Conservation (phyloP, 1,140 invertebrate genomes). For the Heliconius hewitsoni region DNA sequence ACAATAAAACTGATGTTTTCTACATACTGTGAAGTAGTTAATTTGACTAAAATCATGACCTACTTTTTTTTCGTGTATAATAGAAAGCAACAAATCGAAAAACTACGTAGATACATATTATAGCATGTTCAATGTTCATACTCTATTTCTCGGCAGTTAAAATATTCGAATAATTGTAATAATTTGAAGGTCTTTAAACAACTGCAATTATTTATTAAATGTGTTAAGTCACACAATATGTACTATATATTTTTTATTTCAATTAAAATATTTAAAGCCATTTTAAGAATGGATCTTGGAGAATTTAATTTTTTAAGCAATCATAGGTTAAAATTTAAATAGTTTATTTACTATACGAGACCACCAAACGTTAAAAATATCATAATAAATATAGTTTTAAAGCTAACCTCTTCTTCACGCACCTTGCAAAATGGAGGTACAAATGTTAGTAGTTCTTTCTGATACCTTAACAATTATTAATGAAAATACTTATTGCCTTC, state of each 20-base stretch:
- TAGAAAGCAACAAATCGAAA: constrained; percentile 17
- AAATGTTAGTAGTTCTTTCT: no score
- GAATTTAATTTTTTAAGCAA: no score
- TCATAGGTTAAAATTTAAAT: no score
- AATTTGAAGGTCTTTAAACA: constrained; percentile 20
- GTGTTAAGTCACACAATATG: constrained; percentile 27
- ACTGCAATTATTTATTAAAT: constrained; percentile 24
- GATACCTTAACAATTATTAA: no score
- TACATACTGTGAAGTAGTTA: not conserved
- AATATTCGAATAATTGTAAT: constrained; percentile 17
- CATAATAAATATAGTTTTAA: no score
- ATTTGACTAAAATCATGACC: constrained; percentile 11
- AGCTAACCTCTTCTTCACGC: no score
- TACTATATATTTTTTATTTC: not conserved
- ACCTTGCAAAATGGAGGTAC: no score
- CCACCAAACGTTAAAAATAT: no score
- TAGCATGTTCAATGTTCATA: constrained; percentile 31
- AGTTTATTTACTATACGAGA: no score
- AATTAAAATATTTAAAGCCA: no score
- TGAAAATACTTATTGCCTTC: no score
- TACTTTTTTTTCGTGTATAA: not conserved
- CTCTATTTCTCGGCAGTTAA: constrained; percentile 13
- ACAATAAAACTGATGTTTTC: not conserved
- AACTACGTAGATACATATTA: not conserved
- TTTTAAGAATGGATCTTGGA: not conserved